Evolutionary conservation across 2,888 invertebrate species (phyloP).

Genomic region (Ypsolopha sequella): DNA sequence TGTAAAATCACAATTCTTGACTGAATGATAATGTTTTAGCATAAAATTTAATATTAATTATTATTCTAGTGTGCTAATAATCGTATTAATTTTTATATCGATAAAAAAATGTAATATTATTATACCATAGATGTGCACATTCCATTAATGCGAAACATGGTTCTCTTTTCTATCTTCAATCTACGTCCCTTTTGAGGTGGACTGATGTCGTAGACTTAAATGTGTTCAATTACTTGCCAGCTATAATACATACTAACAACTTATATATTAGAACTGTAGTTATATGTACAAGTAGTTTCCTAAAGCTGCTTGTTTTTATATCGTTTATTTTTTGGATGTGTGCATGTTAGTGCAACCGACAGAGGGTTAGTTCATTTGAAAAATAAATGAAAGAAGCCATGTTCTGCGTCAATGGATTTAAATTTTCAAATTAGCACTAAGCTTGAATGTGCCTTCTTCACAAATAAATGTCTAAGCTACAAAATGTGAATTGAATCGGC

Average conservation of each 20-base stretch:
- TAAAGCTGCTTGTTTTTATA: too few species aligned
- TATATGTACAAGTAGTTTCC: too few species aligned
- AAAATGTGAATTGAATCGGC: too few species aligned
- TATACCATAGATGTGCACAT: slow-evolving; percentile 49
- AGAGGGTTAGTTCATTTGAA: too few species aligned
- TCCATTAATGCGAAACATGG: slow-evolving; percentile 63
- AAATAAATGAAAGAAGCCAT: slow-evolving; percentile 18
- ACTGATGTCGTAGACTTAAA: too few species aligned
- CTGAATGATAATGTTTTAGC: slow-evolving; percentile 23
- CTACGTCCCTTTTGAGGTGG: too few species aligned
- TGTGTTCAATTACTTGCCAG: too few species aligned
- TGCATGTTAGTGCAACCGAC: too few species aligned
- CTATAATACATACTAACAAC: too few species aligned
- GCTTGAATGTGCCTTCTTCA: slow-evolving; percentile 24
- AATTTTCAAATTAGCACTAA: slow-evolving; percentile 60
- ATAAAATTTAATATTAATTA: slow-evolving; percentile 57
- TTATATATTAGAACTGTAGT: too few species aligned
- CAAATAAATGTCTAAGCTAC: too few species aligned
- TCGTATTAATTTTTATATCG: slow-evolving; percentile 56
- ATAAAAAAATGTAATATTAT: slow-evolving; percentile 61
- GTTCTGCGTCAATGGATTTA: slow-evolving; percentile 61
- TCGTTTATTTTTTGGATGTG: too few species aligned
- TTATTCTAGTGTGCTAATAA: slow-evolving; percentile 68
- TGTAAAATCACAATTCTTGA: slow-evolving; percentile 45
- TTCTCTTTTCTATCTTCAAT: slow-evolving; percentile 28